Evolutionary conservation across 2,888 invertebrate genomes (phyloP).

Genomic region (Eupithecia inturbata): DNA sequence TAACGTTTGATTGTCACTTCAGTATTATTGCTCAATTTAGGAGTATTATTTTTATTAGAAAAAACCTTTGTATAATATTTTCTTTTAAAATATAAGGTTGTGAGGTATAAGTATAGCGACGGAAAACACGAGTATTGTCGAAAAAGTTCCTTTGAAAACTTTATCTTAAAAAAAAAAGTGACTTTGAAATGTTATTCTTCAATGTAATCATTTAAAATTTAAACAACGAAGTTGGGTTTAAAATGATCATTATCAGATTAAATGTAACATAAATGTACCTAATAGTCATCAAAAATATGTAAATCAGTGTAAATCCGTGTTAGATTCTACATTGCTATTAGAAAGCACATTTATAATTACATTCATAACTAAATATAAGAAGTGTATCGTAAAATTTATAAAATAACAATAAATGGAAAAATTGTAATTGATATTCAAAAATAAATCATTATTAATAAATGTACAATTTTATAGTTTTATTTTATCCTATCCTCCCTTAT

Average conservation of each 20-base stretch:
- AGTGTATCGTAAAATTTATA: conserved; percentile 71
- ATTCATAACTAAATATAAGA: conserved; percentile 58
- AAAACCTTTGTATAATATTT: conserved; percentile 52
- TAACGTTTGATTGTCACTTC: conserved; percentile 79
- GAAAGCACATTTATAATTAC: conserved; percentile 62
- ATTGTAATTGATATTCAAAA: conserved; percentile 78
- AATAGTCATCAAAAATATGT: conserved; percentile 2
- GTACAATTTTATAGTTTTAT: conserved; percentile 57
- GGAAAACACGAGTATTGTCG: conserved; percentile 51
- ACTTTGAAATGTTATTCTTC: conserved; percentile 77
- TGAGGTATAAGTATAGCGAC: conserved; percentile 71
- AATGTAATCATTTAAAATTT: conserved; percentile 43
- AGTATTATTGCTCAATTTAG: conserved; percentile 77
- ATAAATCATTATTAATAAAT: conserved; percentile 78
- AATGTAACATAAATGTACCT: conserved; percentile 2
- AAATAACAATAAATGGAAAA: conserved; percentile 69
- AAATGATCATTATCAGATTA: conserved; percentile 7
- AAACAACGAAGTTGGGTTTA: conserved; percentile 50
- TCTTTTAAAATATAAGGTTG: conserved; percentile 66
- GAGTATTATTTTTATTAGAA: conserved; percentile 62
- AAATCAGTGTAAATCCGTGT: conserved; percentile 31
- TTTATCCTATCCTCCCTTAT: conserved; percentile 28
- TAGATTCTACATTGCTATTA: conserved; percentile 50
- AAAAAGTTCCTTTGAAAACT: conserved; percentile 65
- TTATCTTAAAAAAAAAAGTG: conserved; percentile 55